Evolutionary conservation across 2,888 invertebrate species (phyloP).

Genomic region (Erannis defoliaria): DNA sequence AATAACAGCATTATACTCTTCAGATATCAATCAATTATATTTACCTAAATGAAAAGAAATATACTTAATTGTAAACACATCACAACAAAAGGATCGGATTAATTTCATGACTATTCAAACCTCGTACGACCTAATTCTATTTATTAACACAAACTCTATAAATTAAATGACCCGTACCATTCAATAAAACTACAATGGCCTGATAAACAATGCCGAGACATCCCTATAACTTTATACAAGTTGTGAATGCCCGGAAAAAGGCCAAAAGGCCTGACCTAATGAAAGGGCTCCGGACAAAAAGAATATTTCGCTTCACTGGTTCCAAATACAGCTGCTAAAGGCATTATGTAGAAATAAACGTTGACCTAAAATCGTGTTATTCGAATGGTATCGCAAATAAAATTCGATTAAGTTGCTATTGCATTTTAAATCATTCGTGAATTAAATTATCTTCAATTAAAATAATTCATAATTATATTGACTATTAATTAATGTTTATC

Average conservation of each 20-base stretch:
- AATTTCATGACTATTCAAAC: not conserved
- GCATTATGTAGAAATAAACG: slow-evolving; percentile 1
- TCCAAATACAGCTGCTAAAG: slow-evolving; percentile 24
- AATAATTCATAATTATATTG: no score
- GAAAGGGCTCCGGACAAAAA: slow-evolving; percentile 27
- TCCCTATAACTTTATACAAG: slow-evolving; percentile 15
- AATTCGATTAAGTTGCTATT: not conserved
- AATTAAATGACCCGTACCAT: slow-evolving; percentile 14
- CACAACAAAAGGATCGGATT: not conserved
- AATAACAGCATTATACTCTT: no score
- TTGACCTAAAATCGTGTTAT: not conserved
- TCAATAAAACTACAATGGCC: slow-evolving; percentile 21
- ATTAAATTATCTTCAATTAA: no score
- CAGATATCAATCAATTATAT: no score
- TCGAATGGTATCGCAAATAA: not conserved
- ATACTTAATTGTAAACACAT: not conserved
- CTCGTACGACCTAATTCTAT: not conserved
- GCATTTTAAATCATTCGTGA: no score
- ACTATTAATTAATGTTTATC: no score
- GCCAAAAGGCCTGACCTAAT: slow-evolving; percentile 20
- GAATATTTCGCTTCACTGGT: slow-evolving; percentile 13
- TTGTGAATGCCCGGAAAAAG: slow-evolving; percentile 34
- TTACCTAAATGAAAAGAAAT: not conserved
- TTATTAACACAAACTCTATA: slow-evolving; percentile 1
- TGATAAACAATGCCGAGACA: slow-evolving; percentile 31